Evolutionary conservation across 2,888 invertebrate species (phyloP).

Genomic region (Drosophila nr. medialis): DNA sequence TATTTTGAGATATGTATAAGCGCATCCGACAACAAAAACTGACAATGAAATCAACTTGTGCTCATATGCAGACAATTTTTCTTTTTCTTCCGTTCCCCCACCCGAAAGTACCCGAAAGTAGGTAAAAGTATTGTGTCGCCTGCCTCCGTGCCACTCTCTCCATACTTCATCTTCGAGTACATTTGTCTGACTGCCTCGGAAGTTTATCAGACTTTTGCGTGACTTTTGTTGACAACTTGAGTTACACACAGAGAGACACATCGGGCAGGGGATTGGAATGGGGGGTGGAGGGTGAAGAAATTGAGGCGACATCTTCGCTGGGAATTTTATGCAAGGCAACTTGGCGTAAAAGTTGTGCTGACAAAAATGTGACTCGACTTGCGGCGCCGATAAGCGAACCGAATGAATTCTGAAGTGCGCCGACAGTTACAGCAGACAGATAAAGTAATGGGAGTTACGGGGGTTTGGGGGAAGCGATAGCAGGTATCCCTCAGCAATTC

Average conservation of each 20-base stretch:
- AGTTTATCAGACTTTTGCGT: constrained; percentile 79
- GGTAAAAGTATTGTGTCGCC: constrained; percentile 40
- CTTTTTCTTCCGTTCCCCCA: neutral
- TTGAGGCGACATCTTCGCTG: constrained; percentile 9
- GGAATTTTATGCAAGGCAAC: constrained; percentile 56
- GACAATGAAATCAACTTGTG: constrained; percentile 32
- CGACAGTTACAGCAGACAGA: constrained; percentile 49
- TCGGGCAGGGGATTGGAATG: neutral
- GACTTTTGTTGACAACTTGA: constrained; percentile 77
- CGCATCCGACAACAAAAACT: constrained; percentile 25
- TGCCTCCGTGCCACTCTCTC: neutral
- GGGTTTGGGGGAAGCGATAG: neutral
- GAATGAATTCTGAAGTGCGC: constrained; percentile 56
- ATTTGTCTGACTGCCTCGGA: constrained; percentile 69
- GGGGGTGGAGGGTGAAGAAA: constrained; percentile 2
- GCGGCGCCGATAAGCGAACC: constrained; percentile 65
- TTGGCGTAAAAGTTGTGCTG: constrained; percentile 58
- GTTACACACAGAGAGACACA: constrained; percentile 42
- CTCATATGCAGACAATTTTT: constrained; percentile 40
- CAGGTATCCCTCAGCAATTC: constrained; percentile 23
- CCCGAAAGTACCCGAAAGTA: constrained; percentile 52
- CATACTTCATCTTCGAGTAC: constrained; percentile 31
- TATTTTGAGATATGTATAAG: constrained; percentile 50
- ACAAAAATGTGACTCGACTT: constrained; percentile 62
- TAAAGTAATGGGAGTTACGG: constrained; percentile 13